phyloP scores from a whole-genome alignment of 92 coral and sea anemone genomes.

The Porites evermanni region DNA sequence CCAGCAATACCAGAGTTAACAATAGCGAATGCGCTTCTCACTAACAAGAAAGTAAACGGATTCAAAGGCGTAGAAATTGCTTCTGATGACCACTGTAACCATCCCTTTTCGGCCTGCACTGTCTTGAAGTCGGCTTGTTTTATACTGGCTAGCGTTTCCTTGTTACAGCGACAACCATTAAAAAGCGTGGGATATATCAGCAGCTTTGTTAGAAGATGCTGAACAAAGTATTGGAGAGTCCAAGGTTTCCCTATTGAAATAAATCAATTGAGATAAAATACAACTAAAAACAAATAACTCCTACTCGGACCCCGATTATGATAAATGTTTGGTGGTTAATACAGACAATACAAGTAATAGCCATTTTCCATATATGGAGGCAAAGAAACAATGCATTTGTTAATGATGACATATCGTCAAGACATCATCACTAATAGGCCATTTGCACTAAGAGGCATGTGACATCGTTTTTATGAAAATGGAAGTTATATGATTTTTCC shows the following conservation, averaged over 20 bases:
- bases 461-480: too few relatives aligned
- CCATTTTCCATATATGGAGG: too few relatives aligned
- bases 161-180: background rate
- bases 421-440: too few relatives aligned
- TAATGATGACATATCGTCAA: too few relatives aligned
- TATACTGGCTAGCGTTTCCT: background rate
- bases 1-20: background rate
- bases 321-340: too few relatives aligned
- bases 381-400: too few relatives aligned
- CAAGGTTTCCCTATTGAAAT: constrained; percentile 2
- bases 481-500: too few relatives aligned
- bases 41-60: background rate
- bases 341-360: too few relatives aligned
- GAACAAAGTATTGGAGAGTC: background rate
- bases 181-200: background rate
- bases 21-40: background rate
- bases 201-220: background rate
- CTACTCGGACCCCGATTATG: too few relatives aligned
- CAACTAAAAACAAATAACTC: too few relatives aligned
- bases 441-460: too few relatives aligned
- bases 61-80: background rate
- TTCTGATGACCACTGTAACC: background rate
- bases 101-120: background rate
- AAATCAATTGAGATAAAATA: too few relatives aligned
- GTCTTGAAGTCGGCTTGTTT: background rate